Base-by-base conservation (phyloP, 2,888 invertebrate species). In the Pyrochroa serraticornis region DNA sequence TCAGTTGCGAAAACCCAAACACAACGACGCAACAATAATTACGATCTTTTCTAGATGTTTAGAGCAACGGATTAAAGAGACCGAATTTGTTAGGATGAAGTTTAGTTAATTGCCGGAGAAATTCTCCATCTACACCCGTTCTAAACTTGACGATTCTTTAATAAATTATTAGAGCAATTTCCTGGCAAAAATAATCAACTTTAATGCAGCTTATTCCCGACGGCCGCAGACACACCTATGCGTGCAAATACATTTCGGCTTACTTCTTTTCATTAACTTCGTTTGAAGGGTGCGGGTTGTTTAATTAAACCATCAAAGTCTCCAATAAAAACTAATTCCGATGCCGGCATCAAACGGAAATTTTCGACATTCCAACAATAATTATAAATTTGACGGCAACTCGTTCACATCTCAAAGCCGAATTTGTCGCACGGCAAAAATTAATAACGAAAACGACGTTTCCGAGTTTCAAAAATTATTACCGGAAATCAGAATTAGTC, bases 121-220 rank as follows among this genome's bases (percentile, higher is more conserved):
- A 31, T 53, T 44, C 22, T 45, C 41, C 52, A 46, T 46, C 41
- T 39, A 13, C 53, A 38, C 39, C 65, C 58, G 49, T 59, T 61
- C 58, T 63, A 58, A 66, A 64, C 62, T 59, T 66, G 65, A 68
- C 63, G 60, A 67, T 65, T 66, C 65, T 65, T 68, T 64, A 68
- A 67, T 68, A 68, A 68, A 68, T 68, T 62, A 68, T 63, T 63
- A 65, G 52, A 63, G 58, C 68, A 68, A 68, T 68, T 68, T 67
- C 67, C 68, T 65, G 65, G 60, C 68, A 68, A 63, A 65, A 68
- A 68, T 68, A 66, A 66, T 68, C 66, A 68, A 67, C 67, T 66
- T 68, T 67, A 68, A 67, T 68, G 68, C 58, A 49, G 48, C 64
- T 64, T 50, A 61, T 52, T 65, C 65, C 64, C 64, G 50, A 43